These are phyloP conservation scores for Marmota monax DNA, from an alignment of 2,113 vertebrate species.

Conservation along the genomic window DNA sequence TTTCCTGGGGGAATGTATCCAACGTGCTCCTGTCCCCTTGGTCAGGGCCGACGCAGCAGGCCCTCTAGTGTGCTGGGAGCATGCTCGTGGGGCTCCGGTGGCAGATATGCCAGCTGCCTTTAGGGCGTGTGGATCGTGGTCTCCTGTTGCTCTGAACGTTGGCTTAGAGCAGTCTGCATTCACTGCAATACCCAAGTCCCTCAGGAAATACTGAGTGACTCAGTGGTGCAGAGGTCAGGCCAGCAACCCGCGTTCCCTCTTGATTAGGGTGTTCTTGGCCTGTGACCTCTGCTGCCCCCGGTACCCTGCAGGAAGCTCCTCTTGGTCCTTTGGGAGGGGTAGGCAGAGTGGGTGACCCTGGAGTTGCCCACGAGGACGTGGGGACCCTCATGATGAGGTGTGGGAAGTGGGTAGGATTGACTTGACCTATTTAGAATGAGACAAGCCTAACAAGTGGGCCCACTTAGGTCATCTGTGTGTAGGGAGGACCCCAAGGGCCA, in stretches of 20 bases:
- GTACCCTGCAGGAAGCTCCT: too few species aligned
- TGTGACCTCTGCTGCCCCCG: neutral
- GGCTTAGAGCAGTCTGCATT: neutral
- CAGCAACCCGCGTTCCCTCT: too few species aligned
- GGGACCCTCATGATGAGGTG: neutral
- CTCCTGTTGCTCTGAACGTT: neutral
- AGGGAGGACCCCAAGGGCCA: too few species aligned
- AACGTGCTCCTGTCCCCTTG: too few species aligned
- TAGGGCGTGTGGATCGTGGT: too few species aligned
- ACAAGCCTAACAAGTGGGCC: neutral
- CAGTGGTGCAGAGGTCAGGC: neutral
- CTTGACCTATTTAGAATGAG: neutral
- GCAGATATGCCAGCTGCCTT: too few species aligned
- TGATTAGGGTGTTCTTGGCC: too few species aligned
- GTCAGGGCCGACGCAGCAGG: too few species aligned
- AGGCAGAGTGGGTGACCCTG: accelerated
- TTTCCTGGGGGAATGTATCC: too few species aligned
- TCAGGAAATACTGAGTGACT: neutral
- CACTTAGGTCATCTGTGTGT: neutral
- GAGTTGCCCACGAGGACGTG: too few species aligned
- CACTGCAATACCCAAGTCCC: neutral
- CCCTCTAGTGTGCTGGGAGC: too few species aligned
- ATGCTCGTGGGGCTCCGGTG: too few species aligned
- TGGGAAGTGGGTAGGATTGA: neutral
- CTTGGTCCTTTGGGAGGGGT: neutral